Evolutionary conservation across 2,797 vertebrate genomes (phyloP), one percentile per base, ranked within the genome.

Genomic region (Acanthurus leucopareius): DNA sequence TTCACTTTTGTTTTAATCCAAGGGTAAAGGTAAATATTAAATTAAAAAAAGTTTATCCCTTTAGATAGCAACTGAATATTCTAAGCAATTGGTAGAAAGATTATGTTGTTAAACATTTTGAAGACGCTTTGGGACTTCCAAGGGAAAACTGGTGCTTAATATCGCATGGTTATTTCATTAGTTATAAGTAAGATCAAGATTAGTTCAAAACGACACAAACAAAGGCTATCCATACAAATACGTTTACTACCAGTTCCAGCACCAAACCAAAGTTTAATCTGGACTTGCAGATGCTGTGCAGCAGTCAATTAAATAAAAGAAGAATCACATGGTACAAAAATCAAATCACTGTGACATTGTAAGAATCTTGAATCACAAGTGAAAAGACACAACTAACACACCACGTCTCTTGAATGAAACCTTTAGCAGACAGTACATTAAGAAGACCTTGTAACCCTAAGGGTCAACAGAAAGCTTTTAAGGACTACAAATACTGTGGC

Each of bases 361-460:
- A 65, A 63, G 61, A 68, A 68, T 69, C 38, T 68, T 20, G 44
- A 79, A 72, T 73, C 45, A 79, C 61, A 85, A 51, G 62, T 58
- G 47, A 78, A 76, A 67, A 76, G 44, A 80, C 40, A 73, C 59
- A 89, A 69, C 22, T n/a, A 75, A 70, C 9, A 48, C 58, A 79
- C 47, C 73, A 62, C 8, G 68, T 65, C 48, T 83, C 28, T 77
- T 32, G 42, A 67, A 82, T 54, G 32, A 87, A 84, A 83, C 78
- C 88, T 92, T 91, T 91, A 90, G 88, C 86, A 86, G 84, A 84
- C 53, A 53, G 66, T 57, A 71, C 62, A 60, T 44, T 63, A 73
- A 65, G 16, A 60, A 51, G 44, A 81, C 54, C 45, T 63, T 60
- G 38, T 61, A 70, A 53, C 1, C 42, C 45, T 15, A 58, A 17